These are phyloP conservation scores for Acanthosepion esculentum DNA, from an alignment of 2,888 invertebrate species.

Conservation along the genomic window DNA sequence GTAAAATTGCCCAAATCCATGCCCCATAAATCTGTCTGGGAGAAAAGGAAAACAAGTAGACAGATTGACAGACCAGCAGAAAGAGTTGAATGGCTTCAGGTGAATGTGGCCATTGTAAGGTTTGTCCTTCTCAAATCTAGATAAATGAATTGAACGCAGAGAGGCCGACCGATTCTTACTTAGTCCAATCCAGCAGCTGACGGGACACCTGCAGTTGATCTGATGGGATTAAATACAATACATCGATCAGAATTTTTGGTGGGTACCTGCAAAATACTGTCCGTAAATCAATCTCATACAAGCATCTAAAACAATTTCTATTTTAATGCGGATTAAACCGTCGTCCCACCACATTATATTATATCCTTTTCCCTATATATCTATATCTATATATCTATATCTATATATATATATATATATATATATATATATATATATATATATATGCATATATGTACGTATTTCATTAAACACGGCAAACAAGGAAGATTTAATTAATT, in stretches of 20 bases:
- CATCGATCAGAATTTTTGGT: background rate
- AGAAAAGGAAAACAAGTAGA: background rate
- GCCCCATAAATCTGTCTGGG: constrained; percentile 21
- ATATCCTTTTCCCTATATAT: no score
- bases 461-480: no score
- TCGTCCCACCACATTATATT: no score
- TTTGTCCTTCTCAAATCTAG: background rate
- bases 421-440: no score
- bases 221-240: background rate
- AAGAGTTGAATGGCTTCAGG: background rate
- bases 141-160: background rate
- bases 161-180: background rate
- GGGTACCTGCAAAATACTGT: background rate
- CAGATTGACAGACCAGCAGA: background rate
- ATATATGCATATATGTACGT: no score
- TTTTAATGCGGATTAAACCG: no score
- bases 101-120: background rate
- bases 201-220: background rate
- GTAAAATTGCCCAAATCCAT: background rate
- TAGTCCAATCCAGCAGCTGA: background rate
- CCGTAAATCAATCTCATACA: background rate
- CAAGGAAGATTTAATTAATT: no score
- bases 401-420: no score
- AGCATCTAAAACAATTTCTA: background rate
- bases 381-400: no score